These are phyloP conservation scores for Sinocyclocheilus grahami DNA, from an alignment of 2,113 vertebrate species.

Conservation along the genomic window DNA sequence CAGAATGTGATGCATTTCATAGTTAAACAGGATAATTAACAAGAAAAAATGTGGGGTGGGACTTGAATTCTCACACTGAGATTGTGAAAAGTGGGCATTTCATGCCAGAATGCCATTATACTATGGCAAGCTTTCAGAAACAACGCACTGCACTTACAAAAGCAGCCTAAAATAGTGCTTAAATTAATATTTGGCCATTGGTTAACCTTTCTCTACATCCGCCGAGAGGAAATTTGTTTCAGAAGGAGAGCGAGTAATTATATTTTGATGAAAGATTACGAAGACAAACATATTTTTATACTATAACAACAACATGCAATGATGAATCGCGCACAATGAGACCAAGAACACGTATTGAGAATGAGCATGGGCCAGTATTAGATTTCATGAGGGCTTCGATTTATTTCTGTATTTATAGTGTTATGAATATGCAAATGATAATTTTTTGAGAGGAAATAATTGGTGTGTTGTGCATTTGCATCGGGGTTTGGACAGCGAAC, in stretches of 20 bases:
- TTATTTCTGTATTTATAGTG: background rate
- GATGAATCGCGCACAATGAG: background rate
- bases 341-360: background rate
- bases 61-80: background rate
- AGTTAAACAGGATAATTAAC: background rate
- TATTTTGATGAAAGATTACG: background rate
- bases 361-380: background rate
- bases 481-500: background rate
- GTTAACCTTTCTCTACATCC: background rate
- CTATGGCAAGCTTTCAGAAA: conserved; percentile 16
- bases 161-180: background rate
- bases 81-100: background rate
- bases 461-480: background rate
- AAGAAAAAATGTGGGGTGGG: background rate
- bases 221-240: background rate
- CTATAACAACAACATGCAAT: background rate
- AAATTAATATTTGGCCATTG: conserved; percentile 21
- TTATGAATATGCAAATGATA: background rate
- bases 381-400: background rate
- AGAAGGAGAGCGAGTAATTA: background rate
- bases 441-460: background rate
- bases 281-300: conserved; percentile 1
- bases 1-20: background rate
- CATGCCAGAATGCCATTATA: conserved; percentile 12
- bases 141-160: background rate